Percentiles rank a stretch among this genome's conserved stretches.
Evolutionary conservation across 2,797 vertebrate genomes (phyloP).

Genomic region (Lacerta agilis): DNA sequence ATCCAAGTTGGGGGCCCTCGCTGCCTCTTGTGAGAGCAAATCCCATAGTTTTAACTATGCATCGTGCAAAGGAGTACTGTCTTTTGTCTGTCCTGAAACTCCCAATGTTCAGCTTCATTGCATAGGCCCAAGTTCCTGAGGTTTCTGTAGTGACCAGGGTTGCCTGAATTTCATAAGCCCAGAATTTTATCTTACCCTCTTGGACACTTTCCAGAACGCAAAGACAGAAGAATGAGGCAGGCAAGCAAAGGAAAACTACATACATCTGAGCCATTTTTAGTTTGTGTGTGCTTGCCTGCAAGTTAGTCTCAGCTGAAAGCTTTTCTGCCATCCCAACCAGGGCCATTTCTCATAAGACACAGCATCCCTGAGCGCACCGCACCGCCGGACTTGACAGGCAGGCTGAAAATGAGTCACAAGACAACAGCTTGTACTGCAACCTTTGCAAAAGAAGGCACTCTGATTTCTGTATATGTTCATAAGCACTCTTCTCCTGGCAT

Average conservation of each 20-base stretch:
- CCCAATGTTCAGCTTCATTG: too few relatives aligned
- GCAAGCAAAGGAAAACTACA: neutral
- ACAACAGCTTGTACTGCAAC: neutral
- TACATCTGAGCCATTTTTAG: neutral
- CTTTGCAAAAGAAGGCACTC: neutral
- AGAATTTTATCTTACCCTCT: neutral
- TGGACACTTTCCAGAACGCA: slow-evolving; percentile 1
- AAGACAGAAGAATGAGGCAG: neutral
- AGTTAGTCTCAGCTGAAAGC: neutral
- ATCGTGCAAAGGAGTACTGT: too few relatives aligned
- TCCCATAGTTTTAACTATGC: too few relatives aligned
- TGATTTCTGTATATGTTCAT: neutral
- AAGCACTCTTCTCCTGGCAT: neutral
- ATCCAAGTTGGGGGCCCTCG: too few relatives aligned
- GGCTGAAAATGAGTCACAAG: neutral
- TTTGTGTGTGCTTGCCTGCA: neutral
- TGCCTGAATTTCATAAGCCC: neutral
- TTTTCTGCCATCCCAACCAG: neutral
- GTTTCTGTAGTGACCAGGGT: neutral
- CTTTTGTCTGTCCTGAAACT: too few relatives aligned
- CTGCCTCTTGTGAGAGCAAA: too few relatives aligned
- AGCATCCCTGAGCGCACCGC: neutral
- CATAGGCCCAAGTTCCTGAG: neutral
- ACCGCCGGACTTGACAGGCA: neutral
- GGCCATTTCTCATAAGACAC: neutral